Evolutionary conservation across 2,113 vertebrate genomes (phyloP).

Genomic region (Engraulis encrasicolus): DNA sequence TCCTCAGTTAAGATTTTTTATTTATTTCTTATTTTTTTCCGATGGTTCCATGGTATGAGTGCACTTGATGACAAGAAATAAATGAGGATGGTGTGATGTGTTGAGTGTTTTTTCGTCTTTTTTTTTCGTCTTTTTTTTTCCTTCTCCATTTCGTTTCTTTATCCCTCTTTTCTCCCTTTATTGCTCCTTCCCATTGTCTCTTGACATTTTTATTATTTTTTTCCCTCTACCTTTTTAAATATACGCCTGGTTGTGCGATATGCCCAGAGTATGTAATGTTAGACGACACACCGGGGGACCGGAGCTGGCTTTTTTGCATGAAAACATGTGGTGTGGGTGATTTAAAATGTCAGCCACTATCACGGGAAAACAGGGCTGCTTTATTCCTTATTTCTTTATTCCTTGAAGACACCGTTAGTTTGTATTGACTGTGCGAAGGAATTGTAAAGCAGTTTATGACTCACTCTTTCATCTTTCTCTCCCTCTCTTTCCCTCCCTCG

Average conservation of each 20-base stretch:
- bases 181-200: not conserved
- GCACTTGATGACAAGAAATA: not conserved
- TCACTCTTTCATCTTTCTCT: slow-evolving; percentile 51
- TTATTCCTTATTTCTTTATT: slow-evolving; percentile 45
- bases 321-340: not conserved
- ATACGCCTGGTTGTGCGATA: not conserved
- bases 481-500: not conserved
- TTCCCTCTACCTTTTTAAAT: not conserved
- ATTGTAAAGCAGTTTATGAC: slow-evolving; percentile 46
- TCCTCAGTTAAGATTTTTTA: slow-evolving; percentile 40
- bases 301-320: not conserved
- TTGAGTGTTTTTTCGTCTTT: not conserved
- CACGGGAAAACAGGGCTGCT: slow-evolving; percentile 17
- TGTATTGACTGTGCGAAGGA: slow-evolving; percentile 41
- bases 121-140: not conserved
- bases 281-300: slow-evolving; percentile 1
- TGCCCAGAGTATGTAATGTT: not conserved
- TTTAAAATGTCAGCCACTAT: slow-evolving; percentile 19
- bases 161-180: not conserved
- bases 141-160: not conserved
- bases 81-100: slow-evolving; percentile 9
- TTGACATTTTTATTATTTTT: too few species aligned
- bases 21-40: not conserved
- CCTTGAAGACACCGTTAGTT: slow-evolving; percentile 30
- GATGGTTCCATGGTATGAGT: not conserved